A percentile compares a stretch with the other conserved stretches of the same genome.
These are phyloP conservation scores for Nudaria mundana DNA, from an alignment of 2,888 invertebrate genomes.

Conservation along the genomic window DNA sequence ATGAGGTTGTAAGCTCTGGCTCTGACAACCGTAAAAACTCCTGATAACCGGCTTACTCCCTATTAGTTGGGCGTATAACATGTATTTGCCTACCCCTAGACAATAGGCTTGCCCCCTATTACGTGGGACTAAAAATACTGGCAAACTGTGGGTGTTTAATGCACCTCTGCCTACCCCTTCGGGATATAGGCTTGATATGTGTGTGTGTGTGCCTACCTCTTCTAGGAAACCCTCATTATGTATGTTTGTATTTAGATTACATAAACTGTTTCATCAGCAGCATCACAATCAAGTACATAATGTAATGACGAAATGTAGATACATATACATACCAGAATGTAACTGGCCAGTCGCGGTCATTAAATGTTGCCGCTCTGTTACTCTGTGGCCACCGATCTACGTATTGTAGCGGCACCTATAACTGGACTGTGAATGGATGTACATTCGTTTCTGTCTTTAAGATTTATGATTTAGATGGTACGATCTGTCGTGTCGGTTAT, in stretches of 20 bases:
- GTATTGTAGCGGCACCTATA: slow-evolving; percentile 75
- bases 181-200: no score
- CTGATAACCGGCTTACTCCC: no score
- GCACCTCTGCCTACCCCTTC: no score
- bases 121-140: no score
- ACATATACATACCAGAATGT: slow-evolving; percentile 46
- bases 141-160: no score
- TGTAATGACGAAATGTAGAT: slow-evolving; percentile 59
- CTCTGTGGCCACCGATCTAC: slow-evolving; percentile 55
- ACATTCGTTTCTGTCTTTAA: slow-evolving; percentile 73
- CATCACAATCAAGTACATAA: slow-evolving; percentile 30
- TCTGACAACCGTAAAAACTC: no score
- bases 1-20: no score
- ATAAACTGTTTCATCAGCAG: slow-evolving; percentile 21
- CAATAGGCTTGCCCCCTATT: no score
- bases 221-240: no score
- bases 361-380: slow-evolving; percentile 80
- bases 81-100: no score
- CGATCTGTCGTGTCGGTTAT: slow-evolving; percentile 22
- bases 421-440: slow-evolving; percentile 74
- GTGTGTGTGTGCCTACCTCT: no score
- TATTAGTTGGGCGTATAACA: no score
- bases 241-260: slow-evolving; percentile 2
- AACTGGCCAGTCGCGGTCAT: slow-evolving; percentile 69
- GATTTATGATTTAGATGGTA: slow-evolving; percentile 29